These are phyloP conservation scores for Amphipyra berbera DNA, from an alignment of 2,888 invertebrate genomes.

Conservation along the genomic window DNA sequence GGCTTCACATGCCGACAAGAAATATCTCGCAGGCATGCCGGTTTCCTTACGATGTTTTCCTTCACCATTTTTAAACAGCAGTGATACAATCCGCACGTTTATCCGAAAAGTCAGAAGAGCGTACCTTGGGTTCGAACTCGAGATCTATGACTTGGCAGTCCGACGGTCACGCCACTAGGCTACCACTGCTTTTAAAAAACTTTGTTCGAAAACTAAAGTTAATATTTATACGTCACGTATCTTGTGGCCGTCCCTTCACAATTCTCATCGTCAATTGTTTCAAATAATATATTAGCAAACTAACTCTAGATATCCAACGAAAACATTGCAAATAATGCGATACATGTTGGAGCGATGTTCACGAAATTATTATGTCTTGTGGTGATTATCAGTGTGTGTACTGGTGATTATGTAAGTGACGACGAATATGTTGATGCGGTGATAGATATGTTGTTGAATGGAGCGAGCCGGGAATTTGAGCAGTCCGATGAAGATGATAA, in stretches of 20 bases:
- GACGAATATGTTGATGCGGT: conserved; percentile 67
- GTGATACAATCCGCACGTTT: too few species aligned
- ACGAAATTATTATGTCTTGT: conserved; percentile 37
- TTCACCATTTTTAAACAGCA: too few species aligned
- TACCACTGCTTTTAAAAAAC: too few species aligned
- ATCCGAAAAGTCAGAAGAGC: too few species aligned
- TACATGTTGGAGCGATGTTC: conserved; percentile 43
- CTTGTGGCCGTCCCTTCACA: conserved; percentile 8
- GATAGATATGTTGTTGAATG: conserved; percentile 68
- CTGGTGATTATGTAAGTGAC: conserved; percentile 35
- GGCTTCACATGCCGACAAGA: too few species aligned
- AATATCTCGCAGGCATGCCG: too few species aligned
- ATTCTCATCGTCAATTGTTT: conserved; percentile 8
- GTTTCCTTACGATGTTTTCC: too few species aligned
- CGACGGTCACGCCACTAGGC: too few species aligned
- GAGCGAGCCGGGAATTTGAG: conserved; percentile 51
- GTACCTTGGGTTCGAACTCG: too few species aligned
- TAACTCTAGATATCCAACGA: conserved; percentile 7
- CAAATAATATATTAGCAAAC: conserved; percentile 18
- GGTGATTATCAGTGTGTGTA: conserved; percentile 35
- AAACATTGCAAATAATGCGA: conserved; percentile 25
- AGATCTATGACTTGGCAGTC: too few species aligned
- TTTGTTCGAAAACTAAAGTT: too few species aligned
- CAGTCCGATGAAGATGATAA: conserved; percentile 45
- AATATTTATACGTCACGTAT: neutral